Evolutionary conservation across 2,888 invertebrate species (phyloP).

Genomic region (Timema cristinae): DNA sequence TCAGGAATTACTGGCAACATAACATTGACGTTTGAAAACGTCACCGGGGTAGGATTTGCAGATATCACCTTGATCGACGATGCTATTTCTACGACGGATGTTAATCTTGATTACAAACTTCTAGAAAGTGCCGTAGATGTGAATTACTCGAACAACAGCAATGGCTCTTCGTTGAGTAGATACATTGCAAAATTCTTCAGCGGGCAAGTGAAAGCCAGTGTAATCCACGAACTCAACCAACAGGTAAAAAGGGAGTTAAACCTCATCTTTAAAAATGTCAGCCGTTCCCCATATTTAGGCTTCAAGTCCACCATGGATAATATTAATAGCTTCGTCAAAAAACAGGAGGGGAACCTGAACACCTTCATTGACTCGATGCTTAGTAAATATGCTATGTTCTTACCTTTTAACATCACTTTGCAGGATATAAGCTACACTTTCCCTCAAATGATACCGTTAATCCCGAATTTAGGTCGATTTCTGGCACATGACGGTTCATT

Average conservation of each 20-base stretch:
- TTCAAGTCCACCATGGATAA: neutral
- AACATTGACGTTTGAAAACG: neutral
- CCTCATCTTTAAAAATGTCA: neutral
- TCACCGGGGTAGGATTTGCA: neutral
- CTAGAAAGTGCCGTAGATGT: neutral
- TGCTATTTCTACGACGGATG: neutral
- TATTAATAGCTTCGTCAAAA: no score
- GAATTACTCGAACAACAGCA: neutral
- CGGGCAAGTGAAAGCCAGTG: neutral
- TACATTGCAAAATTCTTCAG: neutral
- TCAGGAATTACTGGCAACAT: neutral
- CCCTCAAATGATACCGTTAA: neutral
- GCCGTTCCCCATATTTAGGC: neutral
- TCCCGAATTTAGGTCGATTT: neutral
- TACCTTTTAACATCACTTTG: neutral
- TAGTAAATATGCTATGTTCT: neutral
- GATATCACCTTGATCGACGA: neutral
- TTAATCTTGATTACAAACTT: neutral
- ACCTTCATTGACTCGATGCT: neutral
- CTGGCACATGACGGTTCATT: neutral
- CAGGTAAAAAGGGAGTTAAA: neutral
- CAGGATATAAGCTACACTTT: neutral
- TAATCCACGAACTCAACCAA: neutral
- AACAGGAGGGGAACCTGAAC: neutral
- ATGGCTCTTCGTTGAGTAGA: neutral